Conservation (phyloP, 2,113 vertebrate genomes). For the Elephas maximus region DNA sequence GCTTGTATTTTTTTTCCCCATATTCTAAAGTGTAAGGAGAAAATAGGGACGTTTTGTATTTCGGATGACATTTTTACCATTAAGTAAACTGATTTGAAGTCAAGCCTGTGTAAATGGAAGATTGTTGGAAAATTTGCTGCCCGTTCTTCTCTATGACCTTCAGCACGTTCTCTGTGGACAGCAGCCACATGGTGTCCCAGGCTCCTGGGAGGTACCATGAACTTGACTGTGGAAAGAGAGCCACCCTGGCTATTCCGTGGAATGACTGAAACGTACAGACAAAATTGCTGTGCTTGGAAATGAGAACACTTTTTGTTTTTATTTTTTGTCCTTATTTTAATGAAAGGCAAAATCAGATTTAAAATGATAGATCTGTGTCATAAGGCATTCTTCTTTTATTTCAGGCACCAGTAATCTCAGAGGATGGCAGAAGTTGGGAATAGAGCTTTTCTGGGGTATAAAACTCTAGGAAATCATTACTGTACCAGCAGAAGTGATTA, state of each 20-base stretch:
- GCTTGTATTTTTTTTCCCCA: background rate
- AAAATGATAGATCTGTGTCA: constrained; percentile 28
- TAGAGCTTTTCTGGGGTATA: constrained; percentile 51
- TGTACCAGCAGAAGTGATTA: constrained; percentile 52
- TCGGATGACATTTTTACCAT: background rate
- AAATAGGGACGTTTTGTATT: background rate
- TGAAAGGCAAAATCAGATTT: constrained; percentile 60
- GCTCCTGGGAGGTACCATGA: background rate
- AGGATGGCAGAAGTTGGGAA: constrained; percentile 62
- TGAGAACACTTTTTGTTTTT: background rate
- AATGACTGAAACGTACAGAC: background rate
- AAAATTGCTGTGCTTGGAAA: background rate
- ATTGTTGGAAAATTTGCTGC: background rate
- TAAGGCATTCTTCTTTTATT: constrained; percentile 64
- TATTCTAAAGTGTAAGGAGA: background rate
- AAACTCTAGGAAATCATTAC: constrained; percentile 71
- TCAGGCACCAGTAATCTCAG: constrained; percentile 67
- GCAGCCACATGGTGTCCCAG: background rate
- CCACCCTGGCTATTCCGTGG: background rate
- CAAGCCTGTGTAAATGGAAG: background rate
- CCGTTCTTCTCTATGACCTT: background rate
- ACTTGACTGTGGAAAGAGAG: background rate
- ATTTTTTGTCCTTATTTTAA: constrained; percentile 36
- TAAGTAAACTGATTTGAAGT: constrained; percentile 25
- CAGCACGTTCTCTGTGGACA: background rate